phyloP scores from a whole-genome alignment of 1,140 invertebrate genomes.

The Drosophila pandora region DNA sequence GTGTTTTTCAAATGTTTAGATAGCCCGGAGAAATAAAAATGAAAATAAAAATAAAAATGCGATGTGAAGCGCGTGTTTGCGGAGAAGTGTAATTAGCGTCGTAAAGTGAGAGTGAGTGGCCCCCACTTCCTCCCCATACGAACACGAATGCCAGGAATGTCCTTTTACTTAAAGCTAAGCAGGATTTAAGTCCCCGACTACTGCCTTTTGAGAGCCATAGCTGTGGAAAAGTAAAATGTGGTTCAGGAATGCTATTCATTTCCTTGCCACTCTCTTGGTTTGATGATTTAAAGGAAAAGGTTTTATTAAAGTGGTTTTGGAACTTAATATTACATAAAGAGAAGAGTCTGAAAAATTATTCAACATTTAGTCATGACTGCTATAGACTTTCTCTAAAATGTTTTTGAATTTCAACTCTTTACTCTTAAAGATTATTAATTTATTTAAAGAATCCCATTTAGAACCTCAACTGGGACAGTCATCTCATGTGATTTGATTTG shows the following conservation, averaged over 20 bases:
- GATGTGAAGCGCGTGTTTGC: slow-evolving; percentile 5
- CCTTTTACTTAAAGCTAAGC: slow-evolving; percentile 19
- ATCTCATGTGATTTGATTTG: background rate
- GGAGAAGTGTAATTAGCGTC: slow-evolving; percentile 36
- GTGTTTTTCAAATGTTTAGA: slow-evolving; percentile 7
- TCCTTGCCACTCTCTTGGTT: background rate
- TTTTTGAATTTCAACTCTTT: too few relatives aligned
- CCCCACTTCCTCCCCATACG: slow-evolving; percentile 20
- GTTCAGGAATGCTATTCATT: background rate
- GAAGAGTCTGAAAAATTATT: background rate
- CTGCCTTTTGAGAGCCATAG: background rate
- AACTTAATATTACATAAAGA: background rate
- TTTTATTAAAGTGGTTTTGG: background rate
- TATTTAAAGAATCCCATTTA: background rate
- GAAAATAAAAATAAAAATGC: slow-evolving; percentile 26
- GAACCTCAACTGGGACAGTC: background rate
- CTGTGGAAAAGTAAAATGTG: background rate
- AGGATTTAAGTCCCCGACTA: background rate
- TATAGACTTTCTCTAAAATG: too few relatives aligned
- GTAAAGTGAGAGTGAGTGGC: slow-evolving; percentile 24
- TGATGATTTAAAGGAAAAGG: background rate
- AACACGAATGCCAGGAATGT: slow-evolving; percentile 1
- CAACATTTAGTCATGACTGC: background rate
- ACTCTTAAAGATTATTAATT: background rate
- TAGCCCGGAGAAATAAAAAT: slow-evolving; percentile 26